Evolutionary conservation across 2,113 vertebrate species (phyloP), one percentile per base, ranked within the genome.

Genomic region (Dipodomys ordii): DNA sequence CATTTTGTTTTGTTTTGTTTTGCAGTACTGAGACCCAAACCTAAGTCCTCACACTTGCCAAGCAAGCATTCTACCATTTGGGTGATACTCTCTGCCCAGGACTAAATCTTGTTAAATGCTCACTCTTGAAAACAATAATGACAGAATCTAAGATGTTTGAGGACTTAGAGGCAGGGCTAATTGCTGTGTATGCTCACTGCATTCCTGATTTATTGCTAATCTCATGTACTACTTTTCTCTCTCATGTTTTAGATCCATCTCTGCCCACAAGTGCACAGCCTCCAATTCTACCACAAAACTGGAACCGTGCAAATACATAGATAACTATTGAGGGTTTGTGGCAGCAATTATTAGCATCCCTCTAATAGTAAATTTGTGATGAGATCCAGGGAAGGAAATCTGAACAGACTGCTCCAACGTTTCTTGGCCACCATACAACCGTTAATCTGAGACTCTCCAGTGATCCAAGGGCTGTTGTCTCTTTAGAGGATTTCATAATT

Each of bases 401-500:
- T 62, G 64, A 82, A 88, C 30, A 95, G 49, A 68, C 83, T 3
- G 0, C 73, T 89, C 73, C 81, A 62, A 79, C 25, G 84, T 62
- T 92, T 35, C 95, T 95, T 96, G 91, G 68, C 62, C 92, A 81
- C 32, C 71, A 95, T 49, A 85, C 44, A 46, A 87, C 16, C 2
- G 7, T 96, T 90, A 83, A 71, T 65, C 76, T 95, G 76, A 95
- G 39, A 28, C 76, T 83, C 39, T 93, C 89, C 39, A 91, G 78
- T 69, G 30, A 85, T 79, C 89, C 92, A 35, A 62, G 83, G 69
- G 32, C 78, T 18, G 23, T 30, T 53, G 91, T 91, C 93, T 96
- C 95, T 95, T 83, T 90, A 94, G 78, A 69, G 30, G 49, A 85
- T 91, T 97, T 97, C 44, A 77, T 92, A 95, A 97, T 73, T 88